phyloP scores from a whole-genome alignment of 2,888 invertebrate species.

The Papilio elwesi region DNA sequence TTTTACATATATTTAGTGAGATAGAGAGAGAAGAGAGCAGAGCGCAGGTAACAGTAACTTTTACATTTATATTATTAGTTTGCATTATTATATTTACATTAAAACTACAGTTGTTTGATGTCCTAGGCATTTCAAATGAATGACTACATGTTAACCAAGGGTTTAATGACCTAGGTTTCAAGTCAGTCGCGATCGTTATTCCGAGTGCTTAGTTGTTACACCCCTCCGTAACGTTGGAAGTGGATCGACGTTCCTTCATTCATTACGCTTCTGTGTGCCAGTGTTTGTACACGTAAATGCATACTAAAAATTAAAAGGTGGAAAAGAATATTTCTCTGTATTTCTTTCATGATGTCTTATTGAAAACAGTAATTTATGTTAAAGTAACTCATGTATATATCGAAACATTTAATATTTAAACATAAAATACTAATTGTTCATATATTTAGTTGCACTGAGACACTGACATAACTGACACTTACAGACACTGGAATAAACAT shows the following conservation, averaged over 20 bases:
- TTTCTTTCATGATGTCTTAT: too few relatives aligned
- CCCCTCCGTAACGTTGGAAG: slow-evolving; percentile 20
- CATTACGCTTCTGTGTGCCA: slow-evolving; percentile 22
- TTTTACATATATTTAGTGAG: too few relatives aligned
- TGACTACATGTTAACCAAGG: neutral
- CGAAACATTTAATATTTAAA: too few relatives aligned
- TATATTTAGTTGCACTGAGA: too few relatives aligned
- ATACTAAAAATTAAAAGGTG: slow-evolving; percentile 7
- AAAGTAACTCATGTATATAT: too few relatives aligned
- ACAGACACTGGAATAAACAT: too few relatives aligned
- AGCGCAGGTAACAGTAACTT: too few relatives aligned
- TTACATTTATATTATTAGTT: neutral
- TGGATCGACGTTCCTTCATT: slow-evolving; percentile 18
- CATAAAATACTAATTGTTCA: too few relatives aligned
- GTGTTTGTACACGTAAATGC: slow-evolving; percentile 11
- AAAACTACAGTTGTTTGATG: neutral
- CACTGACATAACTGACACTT: too few relatives aligned
- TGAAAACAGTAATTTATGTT: too few relatives aligned
- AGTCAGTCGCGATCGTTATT: slow-evolving; percentile 29
- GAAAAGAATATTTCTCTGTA: neutral
- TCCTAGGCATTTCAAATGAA: slow-evolving; percentile 15
- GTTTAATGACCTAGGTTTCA: slow-evolving; percentile 32
- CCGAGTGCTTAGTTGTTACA: slow-evolving; percentile 24
- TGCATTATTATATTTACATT: neutral
- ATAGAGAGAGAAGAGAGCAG: too few relatives aligned